phyloP scores from a whole-genome alignment of 1,140 invertebrate species.

The Homalodisca vitripennis region DNA sequence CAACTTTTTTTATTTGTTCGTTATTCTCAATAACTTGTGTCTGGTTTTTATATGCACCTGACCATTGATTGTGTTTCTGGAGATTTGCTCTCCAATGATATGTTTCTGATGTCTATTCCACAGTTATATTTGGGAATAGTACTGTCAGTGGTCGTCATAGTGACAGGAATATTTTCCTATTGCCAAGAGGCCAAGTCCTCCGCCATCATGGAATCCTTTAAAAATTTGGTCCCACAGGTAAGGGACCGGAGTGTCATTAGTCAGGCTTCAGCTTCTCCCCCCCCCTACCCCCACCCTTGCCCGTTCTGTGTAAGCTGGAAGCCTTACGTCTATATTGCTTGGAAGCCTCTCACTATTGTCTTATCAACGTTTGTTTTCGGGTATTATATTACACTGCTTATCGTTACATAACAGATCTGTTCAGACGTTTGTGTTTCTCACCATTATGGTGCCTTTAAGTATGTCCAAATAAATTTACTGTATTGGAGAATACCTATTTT shows the following conservation, averaged over 20 bases:
- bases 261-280: slow-evolving; percentile 22
- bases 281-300: background rate
- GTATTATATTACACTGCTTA: slow-evolving; percentile 24
- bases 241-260: slow-evolving; percentile 19
- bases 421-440: too few relatives aligned
- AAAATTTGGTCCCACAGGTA: slow-evolving; percentile 59
- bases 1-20: background rate
- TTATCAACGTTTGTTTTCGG: slow-evolving; percentile 23
- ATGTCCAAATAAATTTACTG: background rate
- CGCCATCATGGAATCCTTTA: slow-evolving; percentile 74
- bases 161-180: slow-evolving; percentile 62
- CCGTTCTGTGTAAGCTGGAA: slow-evolving; percentile 27
- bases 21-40: background rate
- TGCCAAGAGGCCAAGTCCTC: slow-evolving; percentile 64
- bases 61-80: background rate
- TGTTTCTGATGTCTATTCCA: slow-evolving; percentile 26
- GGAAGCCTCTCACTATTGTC: slow-evolving; percentile 14
- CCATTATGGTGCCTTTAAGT: too few relatives aligned
- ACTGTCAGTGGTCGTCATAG: slow-evolving; percentile 66
- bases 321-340: slow-evolving; percentile 16
- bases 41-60: background rate
- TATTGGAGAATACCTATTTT: background rate
- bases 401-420: too few relatives aligned
- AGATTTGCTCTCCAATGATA: background rate
- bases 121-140: slow-evolving; percentile 68